Percentiles rank a stretch among this genome's conserved stretches.
Evolutionary conservation across 2,113 vertebrate genomes (phyloP).

Genomic region (Apodemus speciosus): DNA sequence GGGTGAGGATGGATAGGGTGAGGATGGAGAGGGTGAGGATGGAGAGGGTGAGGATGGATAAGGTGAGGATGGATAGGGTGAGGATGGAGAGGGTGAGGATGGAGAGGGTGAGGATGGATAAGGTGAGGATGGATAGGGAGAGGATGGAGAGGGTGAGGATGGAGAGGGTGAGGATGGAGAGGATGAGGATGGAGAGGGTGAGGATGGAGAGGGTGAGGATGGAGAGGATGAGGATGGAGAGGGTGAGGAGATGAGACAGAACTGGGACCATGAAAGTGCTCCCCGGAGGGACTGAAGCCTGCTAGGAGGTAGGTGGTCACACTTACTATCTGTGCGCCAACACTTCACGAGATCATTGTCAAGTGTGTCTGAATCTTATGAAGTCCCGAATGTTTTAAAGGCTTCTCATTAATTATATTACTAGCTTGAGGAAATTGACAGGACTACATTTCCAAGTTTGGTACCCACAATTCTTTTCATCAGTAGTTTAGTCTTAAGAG

Average conservation of each 20-base stretch:
- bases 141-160: too few relatives aligned
- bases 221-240: background rate
- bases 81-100: too few relatives aligned
- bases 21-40: too few relatives aligned
- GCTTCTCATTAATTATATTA: background rate
- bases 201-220: background rate
- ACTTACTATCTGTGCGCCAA: background rate
- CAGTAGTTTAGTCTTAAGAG: background rate
- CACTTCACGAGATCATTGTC: background rate
- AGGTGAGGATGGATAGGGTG: too few relatives aligned
- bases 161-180: too few relatives aligned
- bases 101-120: too few relatives aligned
- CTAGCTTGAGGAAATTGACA: background rate
- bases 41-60: too few relatives aligned
- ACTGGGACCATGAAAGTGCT: background rate
- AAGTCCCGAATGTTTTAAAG: slow-evolving; percentile 25
- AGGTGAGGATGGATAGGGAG: too few relatives aligned
- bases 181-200: too few relatives aligned
- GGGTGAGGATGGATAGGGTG: too few relatives aligned
- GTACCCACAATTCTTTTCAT: background rate
- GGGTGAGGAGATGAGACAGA: background rate
- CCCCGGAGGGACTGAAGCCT: slow-evolving; percentile 33
- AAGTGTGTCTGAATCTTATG: slow-evolving; percentile 20
- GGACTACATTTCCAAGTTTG: slow-evolving; percentile 4
- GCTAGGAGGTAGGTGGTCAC: background rate